phyloP scores from a whole-genome alignment of 2,888 invertebrate genomes.

The Meliscaeva auricollis region DNA sequence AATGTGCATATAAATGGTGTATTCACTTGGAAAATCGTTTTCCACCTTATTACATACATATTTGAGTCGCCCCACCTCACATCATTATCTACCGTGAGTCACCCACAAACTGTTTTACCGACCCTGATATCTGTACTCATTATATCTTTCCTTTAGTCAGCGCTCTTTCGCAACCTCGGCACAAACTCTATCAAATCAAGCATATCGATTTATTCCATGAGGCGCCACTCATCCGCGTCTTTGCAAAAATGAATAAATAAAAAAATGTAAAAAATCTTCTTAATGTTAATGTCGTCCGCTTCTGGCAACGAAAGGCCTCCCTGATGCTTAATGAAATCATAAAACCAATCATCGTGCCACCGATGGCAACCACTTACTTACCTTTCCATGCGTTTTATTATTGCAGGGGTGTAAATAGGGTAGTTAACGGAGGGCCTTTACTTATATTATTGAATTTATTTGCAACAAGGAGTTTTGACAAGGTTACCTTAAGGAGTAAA shows the following conservation, averaged over 20 bases:
- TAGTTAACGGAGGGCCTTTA: slow-evolving; percentile 39
- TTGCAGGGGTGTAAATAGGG: slow-evolving; percentile 21
- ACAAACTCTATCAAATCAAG: slow-evolving; percentile 48
- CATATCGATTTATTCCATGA: slow-evolving; percentile 64
- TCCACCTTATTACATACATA: slow-evolving; percentile 23
- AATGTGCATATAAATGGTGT: too few relatives aligned
- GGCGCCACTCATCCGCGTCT: slow-evolving; percentile 65
- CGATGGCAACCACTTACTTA: slow-evolving; percentile 34
- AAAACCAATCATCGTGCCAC: slow-evolving; percentile 67
- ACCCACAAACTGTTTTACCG: slow-evolving; percentile 34
- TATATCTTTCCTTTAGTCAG: slow-evolving; percentile 24
- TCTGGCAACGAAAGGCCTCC: slow-evolving; percentile 38
- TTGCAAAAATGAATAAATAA: slow-evolving; percentile 30
- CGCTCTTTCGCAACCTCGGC: slow-evolving; percentile 11
- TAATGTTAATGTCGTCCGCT: slow-evolving; percentile 38
- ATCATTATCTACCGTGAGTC: slow-evolving; percentile 29
- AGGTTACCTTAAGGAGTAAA: slow-evolving; percentile 26
- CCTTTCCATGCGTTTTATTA: slow-evolving; percentile 15
- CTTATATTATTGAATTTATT: slow-evolving; percentile 63
- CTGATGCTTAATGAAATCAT: slow-evolving; percentile 64
- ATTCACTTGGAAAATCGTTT: slow-evolving; percentile 54
- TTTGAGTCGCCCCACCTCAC: not conserved
- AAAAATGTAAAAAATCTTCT: slow-evolving; percentile 27
- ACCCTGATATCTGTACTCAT: slow-evolving; percentile 3
- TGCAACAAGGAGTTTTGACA: slow-evolving; percentile 26